Percentiles rank a stretch among this genome's conserved stretches.
Conservation (phyloP, 2,797 vertebrate species). For the Buceros bicornis region DNA sequence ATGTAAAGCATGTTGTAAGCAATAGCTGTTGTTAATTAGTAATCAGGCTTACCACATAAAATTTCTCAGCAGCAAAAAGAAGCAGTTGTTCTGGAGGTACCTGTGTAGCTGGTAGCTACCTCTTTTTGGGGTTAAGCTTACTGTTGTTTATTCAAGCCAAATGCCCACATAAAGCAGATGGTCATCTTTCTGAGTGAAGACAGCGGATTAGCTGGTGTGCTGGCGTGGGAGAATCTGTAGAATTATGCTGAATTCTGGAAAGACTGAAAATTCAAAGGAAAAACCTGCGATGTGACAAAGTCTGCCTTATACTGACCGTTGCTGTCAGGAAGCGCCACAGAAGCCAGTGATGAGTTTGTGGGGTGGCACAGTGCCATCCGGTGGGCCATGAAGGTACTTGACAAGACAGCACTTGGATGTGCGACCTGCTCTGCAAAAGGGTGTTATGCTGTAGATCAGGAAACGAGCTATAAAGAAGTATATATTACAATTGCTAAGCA, state of each 20-base stretch:
- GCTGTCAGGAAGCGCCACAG: accelerated
- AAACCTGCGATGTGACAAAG: background rate
- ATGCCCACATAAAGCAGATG: background rate
- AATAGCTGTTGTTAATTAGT: background rate
- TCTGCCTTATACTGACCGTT: background rate
- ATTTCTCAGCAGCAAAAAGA: background rate
- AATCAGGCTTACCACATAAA: background rate
- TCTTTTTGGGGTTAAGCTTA: background rate
- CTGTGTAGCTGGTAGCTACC: background rate
- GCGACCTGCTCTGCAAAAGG: accelerated
- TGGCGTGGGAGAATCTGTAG: background rate
- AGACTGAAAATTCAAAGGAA: background rate
- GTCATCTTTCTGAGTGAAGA: background rate
- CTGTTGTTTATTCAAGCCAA: background rate
- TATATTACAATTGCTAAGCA: background rate
- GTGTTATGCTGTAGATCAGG: background rate
- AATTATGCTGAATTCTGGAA: background rate
- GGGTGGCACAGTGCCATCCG: slow-evolving; percentile 20
- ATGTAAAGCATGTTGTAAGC: background rate
- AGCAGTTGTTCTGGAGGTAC: background rate
- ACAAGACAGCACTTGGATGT: too few species aligned
- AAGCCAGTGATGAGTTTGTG: background rate
- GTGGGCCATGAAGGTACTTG: background rate
- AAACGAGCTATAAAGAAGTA: background rate
- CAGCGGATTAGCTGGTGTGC: background rate